A percentile compares a stretch with the other conserved stretches of the same genome.
Evolutionary conservation across 2,888 invertebrate species (phyloP).

Genomic region (Aquatica leii): DNA sequence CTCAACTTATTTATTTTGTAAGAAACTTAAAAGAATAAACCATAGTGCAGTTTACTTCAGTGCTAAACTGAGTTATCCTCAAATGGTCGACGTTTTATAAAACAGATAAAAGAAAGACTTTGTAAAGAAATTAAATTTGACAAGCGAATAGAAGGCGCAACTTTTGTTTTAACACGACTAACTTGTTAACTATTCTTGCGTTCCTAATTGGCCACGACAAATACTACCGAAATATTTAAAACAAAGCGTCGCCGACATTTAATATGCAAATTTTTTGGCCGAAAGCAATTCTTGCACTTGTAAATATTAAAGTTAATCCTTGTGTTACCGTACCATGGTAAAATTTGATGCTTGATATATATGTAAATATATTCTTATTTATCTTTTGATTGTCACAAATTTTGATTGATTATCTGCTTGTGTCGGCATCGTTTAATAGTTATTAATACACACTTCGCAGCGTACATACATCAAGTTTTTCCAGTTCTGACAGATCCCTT

Average conservation of each 20-base stretch:
- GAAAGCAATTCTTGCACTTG: too few relatives aligned
- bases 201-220: slow-evolving; percentile 30
- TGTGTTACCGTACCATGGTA: neutral
- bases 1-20: too few relatives aligned
- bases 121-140: slow-evolving; percentile 12
- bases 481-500: slow-evolving; percentile 22
- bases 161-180: slow-evolving; percentile 30
- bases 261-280: too few relatives aligned
- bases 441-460: slow-evolving; percentile 40
- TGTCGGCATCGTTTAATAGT: slow-evolving; percentile 46
- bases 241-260: slow-evolving; percentile 29
- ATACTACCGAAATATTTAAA: slow-evolving; percentile 37
- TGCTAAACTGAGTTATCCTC: too few relatives aligned
- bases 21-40: too few relatives aligned
- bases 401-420: slow-evolving; percentile 43
- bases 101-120: neutral
- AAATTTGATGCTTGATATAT: slow-evolving; percentile 20
- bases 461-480: slow-evolving; percentile 22
- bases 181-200: slow-evolving; percentile 31
- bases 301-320: too few relatives aligned
- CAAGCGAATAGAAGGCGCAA: slow-evolving; percentile 28
- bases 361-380: slow-evolving; percentile 39
- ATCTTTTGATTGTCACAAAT: slow-evolving; percentile 42
- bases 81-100: too few relatives aligned
- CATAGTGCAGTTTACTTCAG: too few relatives aligned